A percentile compares a stretch with the other conserved stretches of the same genome.
Evolutionary conservation across 2,113 vertebrate species (phyloP).

Genomic region (Syngnathoides biaculeatus): DNA sequence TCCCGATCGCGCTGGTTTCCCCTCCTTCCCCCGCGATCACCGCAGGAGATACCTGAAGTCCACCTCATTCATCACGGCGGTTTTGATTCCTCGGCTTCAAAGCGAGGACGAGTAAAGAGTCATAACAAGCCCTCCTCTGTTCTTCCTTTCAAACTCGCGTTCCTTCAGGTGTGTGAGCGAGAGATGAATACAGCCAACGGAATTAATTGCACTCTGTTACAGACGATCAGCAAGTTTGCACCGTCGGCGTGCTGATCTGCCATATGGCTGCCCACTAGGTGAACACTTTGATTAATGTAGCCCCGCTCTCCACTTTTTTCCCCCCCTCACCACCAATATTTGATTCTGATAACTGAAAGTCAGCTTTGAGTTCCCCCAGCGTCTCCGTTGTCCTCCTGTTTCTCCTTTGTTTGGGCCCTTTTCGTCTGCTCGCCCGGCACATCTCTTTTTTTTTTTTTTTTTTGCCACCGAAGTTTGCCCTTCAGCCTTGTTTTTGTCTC

Average conservation of each 20-base stretch:
- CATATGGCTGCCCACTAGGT: slow-evolving; percentile 99
- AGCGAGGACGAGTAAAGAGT: slow-evolving; percentile 80
- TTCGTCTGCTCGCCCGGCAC: slow-evolving; percentile 19
- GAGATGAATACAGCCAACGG: slow-evolving; percentile 98
- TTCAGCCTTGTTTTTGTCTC: slow-evolving; percentile 19
- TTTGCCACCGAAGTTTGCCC: slow-evolving; percentile 26
- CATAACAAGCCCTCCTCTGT: slow-evolving; percentile 86
- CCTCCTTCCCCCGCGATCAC: slow-evolving; percentile 68
- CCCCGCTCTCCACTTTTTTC: slow-evolving; percentile 81
- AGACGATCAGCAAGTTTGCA: slow-evolving; percentile 99
- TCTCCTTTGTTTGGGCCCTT: slow-evolving; percentile 22
- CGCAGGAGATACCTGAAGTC: slow-evolving; percentile 89
- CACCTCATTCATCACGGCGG: slow-evolving; percentile 96
- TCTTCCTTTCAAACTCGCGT: slow-evolving; percentile 52
- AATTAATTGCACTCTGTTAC: slow-evolving; percentile 99
- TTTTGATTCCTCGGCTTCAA: slow-evolving; percentile 91
- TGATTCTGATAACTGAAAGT: slow-evolving; percentile 80
- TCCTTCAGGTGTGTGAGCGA: slow-evolving; percentile 82
- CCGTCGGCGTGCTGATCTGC: slow-evolving; percentile 98
- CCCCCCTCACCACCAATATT: slow-evolving; percentile 78
- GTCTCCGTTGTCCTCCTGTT: slow-evolving; percentile 9
- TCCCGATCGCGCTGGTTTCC: slow-evolving; percentile 7
- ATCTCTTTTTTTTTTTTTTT: too few species aligned
- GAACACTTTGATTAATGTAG: slow-evolving; percentile 99
- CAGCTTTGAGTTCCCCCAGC: slow-evolving; percentile 32